Evolutionary conservation across 1,140 invertebrate genomes (phyloP).

Genomic region (Leucophenga varia): DNA sequence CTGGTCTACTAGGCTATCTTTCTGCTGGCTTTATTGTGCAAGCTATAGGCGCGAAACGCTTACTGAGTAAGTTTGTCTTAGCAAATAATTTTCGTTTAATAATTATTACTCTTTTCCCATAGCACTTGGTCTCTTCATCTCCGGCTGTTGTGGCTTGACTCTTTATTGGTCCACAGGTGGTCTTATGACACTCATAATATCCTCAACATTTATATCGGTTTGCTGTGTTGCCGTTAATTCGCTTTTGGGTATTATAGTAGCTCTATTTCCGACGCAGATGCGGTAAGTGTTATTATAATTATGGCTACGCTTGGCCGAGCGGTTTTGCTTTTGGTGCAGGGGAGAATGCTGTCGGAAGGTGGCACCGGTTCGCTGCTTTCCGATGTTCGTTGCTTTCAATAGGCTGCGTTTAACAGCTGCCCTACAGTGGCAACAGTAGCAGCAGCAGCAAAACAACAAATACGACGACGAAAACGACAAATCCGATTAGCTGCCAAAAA

Average conservation of each 20-base stretch:
- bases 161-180: constrained; percentile 58
- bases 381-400: no score
- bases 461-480: no score
- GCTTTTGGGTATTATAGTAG: constrained; percentile 39
- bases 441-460: no score
- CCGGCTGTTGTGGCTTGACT: constrained; percentile 44
- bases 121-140: constrained; percentile 54
- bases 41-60: constrained; percentile 58
- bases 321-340: no score
- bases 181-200: constrained; percentile 38
- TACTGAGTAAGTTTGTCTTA: constrained; percentile 42
- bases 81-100: no score
- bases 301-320: no score
- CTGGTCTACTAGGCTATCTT: constrained; percentile 59
- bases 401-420: no score
- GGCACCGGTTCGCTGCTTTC: no score
- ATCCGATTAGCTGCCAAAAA: no score
- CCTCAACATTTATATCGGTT: constrained; percentile 40
- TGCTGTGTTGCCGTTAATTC: constrained; percentile 40
- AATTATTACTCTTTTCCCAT: no score
- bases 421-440: no score
- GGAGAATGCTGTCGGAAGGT: no score
- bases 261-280: constrained; percentile 45
- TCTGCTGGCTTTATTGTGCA: constrained; percentile 56
- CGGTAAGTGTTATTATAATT: constrained; percentile 28